Evolutionary conservation across 2,113 vertebrate species (phyloP).

Genomic region (Cynocephalus volans): DNA sequence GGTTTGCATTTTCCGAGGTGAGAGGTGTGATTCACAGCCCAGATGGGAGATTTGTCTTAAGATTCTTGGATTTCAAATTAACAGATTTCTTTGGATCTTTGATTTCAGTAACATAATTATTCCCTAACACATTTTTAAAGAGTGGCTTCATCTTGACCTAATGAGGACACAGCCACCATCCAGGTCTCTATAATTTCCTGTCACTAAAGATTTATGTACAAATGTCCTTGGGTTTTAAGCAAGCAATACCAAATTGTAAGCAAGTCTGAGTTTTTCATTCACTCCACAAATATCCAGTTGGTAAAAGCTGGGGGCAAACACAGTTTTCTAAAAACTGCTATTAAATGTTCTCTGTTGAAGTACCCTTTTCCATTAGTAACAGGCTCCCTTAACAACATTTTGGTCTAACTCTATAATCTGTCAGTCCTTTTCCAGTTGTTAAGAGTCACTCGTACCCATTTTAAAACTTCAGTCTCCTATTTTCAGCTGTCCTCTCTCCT

Average conservation of each 20-base stretch:
- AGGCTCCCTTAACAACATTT: background rate
- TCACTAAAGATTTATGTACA: background rate
- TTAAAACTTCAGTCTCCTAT: background rate
- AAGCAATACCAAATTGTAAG: background rate
- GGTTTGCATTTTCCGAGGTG: background rate
- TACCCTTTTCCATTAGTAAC: background rate
- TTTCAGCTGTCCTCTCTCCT: background rate
- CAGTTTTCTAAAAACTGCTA: background rate
- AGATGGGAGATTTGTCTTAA: background rate
- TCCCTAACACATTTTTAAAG: background rate
- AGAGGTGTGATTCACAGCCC: constrained; percentile 60
- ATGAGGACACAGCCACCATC: background rate
- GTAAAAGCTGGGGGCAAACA: background rate
- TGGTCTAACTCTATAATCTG: background rate
- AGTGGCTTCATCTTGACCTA: background rate
- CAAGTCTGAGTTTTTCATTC: background rate
- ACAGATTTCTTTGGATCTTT: constrained; percentile 15
- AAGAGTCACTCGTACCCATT: background rate
- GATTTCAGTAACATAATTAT: background rate
- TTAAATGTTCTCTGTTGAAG: background rate
- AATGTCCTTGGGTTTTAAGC: background rate
- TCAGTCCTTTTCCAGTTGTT: background rate
- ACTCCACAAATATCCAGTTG: background rate
- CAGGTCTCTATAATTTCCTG: background rate
- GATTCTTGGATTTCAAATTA: background rate